Evolutionary conservation across 2,113 vertebrate species (phyloP), one percentile per base, ranked within the genome.

Genomic region (Carlito syrichta): DNA sequence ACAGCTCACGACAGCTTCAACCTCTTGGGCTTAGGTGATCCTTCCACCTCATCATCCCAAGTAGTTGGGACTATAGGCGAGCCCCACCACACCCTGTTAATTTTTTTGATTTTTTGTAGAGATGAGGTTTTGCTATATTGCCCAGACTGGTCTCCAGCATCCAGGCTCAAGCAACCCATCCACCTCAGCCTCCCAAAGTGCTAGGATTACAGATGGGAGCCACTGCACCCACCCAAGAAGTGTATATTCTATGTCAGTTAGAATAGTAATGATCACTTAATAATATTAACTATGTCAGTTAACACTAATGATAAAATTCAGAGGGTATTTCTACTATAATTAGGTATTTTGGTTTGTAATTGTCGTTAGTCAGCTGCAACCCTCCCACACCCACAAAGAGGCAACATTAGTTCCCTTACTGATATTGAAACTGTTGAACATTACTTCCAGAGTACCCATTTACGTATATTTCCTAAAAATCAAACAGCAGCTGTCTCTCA

Each of bases 281-380:
- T 83, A 83, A 54, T 85, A 63, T 58, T 95, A 93, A 87, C 22
- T 69, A 7, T 88, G 8, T 89, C 76, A 76, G 52, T 89, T 92
- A 94, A n/a, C 91, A 74, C 68, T 78, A 25, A 63, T 96, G 43
- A 74, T 23, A n/a, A 87, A 85, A 89, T 88, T 96, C 77, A 82
- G 71, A 94, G 43, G 8, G 5, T 54, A 43, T 86, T 95, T 48
- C 52, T 52, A 86, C 66, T 91, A 77, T 82, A 95, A 86, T 73
- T 92, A 82, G n/a, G 11, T 60, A 54, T 93, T 95, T 88, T 60
- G 32, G 45, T 93, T 94, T 93, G 32, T 69, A 73, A 81, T 91
- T 91, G 66, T 40, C 66, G 89, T 50, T 88, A 86, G 63, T 40
- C 62, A 86, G 45, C 66, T 88, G 32, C 38, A 89, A 10, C 14